A percentile compares a stretch with the other conserved stretches of the same genome.
Conservation (phyloP, 2,888 invertebrate species). For the Lottia scabra region DNA sequence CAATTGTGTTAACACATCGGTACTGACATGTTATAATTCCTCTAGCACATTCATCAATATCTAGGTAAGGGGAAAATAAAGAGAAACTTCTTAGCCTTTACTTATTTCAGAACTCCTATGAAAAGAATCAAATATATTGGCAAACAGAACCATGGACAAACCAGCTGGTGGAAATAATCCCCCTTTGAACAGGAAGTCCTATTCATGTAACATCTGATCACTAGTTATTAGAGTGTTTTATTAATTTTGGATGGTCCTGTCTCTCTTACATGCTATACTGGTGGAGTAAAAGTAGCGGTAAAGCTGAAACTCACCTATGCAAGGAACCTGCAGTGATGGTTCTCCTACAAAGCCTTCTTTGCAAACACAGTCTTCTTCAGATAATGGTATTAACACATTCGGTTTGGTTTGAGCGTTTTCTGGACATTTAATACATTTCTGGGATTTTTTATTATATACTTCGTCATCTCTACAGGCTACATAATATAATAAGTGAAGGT, state of each 20-base stretch:
- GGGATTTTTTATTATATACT: slow-evolving; percentile 22
- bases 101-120: too few species aligned
- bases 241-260: too few species aligned
- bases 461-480: slow-evolving; percentile 23
- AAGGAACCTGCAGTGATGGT: slow-evolving; percentile 21
- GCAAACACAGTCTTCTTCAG: slow-evolving; percentile 37
- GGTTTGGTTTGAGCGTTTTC: slow-evolving; percentile 21
- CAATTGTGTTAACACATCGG: slow-evolving; percentile 38
- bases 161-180: too few species aligned
- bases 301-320: slow-evolving; percentile 28
- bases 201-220: too few species aligned
- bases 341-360: slow-evolving; percentile 36
- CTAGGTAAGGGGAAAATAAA: slow-evolving; percentile 5
- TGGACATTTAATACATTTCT: slow-evolving; percentile 28
- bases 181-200: too few species aligned
- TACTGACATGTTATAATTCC: slow-evolving; percentile 32
- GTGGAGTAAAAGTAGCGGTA: too few species aligned
- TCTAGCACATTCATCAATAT: slow-evolving; percentile 37
- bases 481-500: too few species aligned
- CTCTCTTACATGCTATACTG: too few species aligned
- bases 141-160: too few species aligned
- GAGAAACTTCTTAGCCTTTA: too few species aligned
- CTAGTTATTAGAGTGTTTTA: too few species aligned
- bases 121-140: too few species aligned
- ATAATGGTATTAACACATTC: slow-evolving; percentile 19